Base-by-base conservation (phyloP, 2,888 invertebrate genomes). In the Fragum whitleyi region DNA sequence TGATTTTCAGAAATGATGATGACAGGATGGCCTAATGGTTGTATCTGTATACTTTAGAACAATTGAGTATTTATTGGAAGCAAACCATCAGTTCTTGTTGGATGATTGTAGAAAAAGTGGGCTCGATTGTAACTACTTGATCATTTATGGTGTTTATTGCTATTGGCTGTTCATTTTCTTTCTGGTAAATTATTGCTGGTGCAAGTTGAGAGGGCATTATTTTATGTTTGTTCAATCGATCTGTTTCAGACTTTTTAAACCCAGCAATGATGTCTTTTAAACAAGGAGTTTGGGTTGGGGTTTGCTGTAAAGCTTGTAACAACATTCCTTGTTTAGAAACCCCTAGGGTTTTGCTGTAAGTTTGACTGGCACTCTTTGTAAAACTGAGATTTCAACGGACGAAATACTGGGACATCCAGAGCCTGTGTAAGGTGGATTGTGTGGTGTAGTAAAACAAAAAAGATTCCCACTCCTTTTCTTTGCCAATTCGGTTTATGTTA, bases 381-480 rank as follows among this genome's bases (percentile, higher is more conserved):
- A 39, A 71, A 84, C 29, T 59, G 42, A 7, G 21, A 23, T 23
- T 84, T 78, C 1, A 81, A 36, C 2, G 78, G 81, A 7, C 76
- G 78, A 67, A 81, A 81, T 0, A 80, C 71, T 28, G 57, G 70
- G 53, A 78, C 76, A 55, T 78, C 80, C 14, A 81, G 47, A 36
- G 81, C 68, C 53, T 84, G 84, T 11, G 78, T 76, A 2, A 81
- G 42, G n/a, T n/a, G n/a, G n/a, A n/a, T n/a, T n/a, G n/a, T n/a
- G n/a, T n/a, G n/a, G n/a, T n/a, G n/a, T n/a, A 77, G 79, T 7
- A 77, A 36, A 19, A 79, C 79, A 72, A 73, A 77, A 9, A 77
- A 26, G 16, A 83, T n/a, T 61, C 23, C 74, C 79, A 79, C 81
- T 84, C 0, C 65, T 65, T 47, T 74, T 74, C 67, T 28, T 67